Conservation (phyloP, 2,113 vertebrate species). For the Gobio gobio region DNA sequence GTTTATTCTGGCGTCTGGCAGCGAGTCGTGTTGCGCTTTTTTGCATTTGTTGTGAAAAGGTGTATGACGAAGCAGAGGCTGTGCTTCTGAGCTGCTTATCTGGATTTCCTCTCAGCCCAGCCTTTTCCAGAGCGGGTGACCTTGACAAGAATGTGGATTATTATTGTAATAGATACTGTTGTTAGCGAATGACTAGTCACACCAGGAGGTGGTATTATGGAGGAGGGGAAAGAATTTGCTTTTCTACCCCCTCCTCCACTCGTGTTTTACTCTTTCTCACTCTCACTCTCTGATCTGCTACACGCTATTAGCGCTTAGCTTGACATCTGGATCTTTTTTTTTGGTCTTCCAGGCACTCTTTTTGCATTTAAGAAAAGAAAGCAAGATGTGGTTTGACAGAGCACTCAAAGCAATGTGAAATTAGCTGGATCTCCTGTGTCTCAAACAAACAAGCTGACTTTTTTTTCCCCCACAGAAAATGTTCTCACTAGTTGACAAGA, state of each 20-base stretch:
- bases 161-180: conserved; percentile 78
- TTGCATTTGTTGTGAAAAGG: conserved; percentile 69
- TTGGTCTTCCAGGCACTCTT: background rate
- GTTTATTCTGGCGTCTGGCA: conserved; percentile 63
- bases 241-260: conserved; percentile 19
- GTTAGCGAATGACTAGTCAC: conserved; percentile 72
- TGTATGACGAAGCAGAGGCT: conserved; percentile 66
- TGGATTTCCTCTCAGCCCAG: conserved; percentile 69
- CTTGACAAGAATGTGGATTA: conserved; percentile 79
- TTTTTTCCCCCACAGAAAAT: background rate
- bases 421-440: conserved; percentile 19
- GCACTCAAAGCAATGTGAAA: conserved; percentile 10
- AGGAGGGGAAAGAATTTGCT: conserved; percentile 41
- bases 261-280: conserved; percentile 18
- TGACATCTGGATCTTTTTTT: conserved; percentile 55
- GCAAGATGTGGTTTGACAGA: conserved; percentile 25
- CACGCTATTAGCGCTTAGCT: conserved; percentile 26
- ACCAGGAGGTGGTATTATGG: conserved; percentile 59
- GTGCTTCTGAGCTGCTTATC: conserved; percentile 74
- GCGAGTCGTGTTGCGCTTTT: conserved; percentile 63
- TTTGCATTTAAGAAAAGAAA: conserved; percentile 31
- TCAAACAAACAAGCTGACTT: conserved; percentile 4
- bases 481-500: background rate
- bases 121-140: conserved; percentile 69
- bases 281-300: conserved; percentile 16